Conservation (phyloP, 2,888 invertebrate species). For the Caenorhabditis sinica region DNA sequence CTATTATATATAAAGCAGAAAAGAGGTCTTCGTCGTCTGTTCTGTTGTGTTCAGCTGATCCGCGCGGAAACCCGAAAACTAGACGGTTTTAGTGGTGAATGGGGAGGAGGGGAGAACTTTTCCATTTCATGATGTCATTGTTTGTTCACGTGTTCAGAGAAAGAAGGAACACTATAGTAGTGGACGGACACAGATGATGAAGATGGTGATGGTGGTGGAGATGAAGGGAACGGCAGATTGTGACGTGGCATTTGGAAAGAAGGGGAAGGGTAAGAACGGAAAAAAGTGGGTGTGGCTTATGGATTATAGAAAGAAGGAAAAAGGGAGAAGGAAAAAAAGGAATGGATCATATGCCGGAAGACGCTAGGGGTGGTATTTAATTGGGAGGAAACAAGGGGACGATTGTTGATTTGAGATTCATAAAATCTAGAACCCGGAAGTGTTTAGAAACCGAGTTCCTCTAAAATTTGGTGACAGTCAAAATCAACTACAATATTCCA, state of each 20-base stretch:
- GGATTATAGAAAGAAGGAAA: conserved; percentile 11
- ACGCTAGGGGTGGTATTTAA: conserved; percentile 8
- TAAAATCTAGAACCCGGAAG: no score
- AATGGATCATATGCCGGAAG: background rate
- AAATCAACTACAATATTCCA: no score
- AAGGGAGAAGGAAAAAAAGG: no score
- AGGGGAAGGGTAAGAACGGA: conserved; percentile 14
- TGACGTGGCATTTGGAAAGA: conserved; percentile 87
- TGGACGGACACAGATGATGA: conserved; percentile 87
- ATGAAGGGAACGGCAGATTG: conserved; percentile 80
- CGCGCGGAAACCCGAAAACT: conserved; percentile 39
- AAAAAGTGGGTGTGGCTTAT: background rate
- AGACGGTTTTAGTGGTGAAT: background rate
- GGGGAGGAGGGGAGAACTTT: conserved; percentile 4
- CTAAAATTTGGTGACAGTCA: no score
- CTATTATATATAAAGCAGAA: conserved; percentile 9
- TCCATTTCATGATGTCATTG: conserved; percentile 92
- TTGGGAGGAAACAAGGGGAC: no score
- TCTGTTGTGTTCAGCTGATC: conserved; percentile 60
- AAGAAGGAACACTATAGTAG: conserved; percentile 83
- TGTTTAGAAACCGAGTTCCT: no score
- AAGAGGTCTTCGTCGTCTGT: background rate
- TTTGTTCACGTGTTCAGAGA: conserved; percentile 89
- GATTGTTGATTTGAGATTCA: no score
- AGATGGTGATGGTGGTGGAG: conserved; percentile 87